Base-by-base conservation (phyloP, 2,888 invertebrate species). In the Pardosa pseudoannulata region DNA sequence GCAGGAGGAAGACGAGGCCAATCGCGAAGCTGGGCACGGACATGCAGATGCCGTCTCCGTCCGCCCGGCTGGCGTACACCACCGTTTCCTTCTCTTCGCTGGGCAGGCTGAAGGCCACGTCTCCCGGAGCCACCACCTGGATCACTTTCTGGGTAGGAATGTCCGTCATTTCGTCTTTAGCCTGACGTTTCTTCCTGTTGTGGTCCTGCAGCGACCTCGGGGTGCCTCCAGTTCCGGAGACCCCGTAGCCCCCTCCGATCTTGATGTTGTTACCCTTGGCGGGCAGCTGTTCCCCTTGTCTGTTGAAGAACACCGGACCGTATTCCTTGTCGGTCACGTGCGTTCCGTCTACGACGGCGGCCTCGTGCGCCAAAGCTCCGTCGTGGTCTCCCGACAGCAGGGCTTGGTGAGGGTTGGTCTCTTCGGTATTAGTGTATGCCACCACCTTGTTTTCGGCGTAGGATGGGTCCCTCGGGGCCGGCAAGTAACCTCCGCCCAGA, bases 1-100 rank as follows among this genome's bases (percentile, higher is more conserved):
- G n/a, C n/a, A n/a, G n/a, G n/a, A n/a, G n/a, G n/a, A n/a, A n/a
- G n/a, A n/a, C n/a, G n/a, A n/a, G n/a, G n/a, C 97, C 97, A 89
- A 96, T 97, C 86, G 97, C 97, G 92, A 97, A 97, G 90, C 97
- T 96, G 74, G 97, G 96, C 90, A 97, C 94, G 28, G 97, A 97
- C 96, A 97, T 96, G 92, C 97, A 97, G 91, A 97, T 96, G 71
- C 91, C 90, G 89, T 96, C 96, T 91, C 96, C 96, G 39, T 96
- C 95, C 19, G 89, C 65, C 56, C 72, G 72, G 29, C 71, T 88
- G 41, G 88, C 76, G 27, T 80, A 89, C 0, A 89, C 88, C 80
- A 94, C 93, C 7, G 94, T 94, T 89, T 89, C 96, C 7, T 96
- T 96, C 92, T 96, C 96, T 90, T 94, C 90, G 89, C 94, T 94